Evolutionary conservation across 2,113 vertebrate species (phyloP), one percentile per base, ranked within the genome.

Genomic region (Maccullochella peelii): DNA sequence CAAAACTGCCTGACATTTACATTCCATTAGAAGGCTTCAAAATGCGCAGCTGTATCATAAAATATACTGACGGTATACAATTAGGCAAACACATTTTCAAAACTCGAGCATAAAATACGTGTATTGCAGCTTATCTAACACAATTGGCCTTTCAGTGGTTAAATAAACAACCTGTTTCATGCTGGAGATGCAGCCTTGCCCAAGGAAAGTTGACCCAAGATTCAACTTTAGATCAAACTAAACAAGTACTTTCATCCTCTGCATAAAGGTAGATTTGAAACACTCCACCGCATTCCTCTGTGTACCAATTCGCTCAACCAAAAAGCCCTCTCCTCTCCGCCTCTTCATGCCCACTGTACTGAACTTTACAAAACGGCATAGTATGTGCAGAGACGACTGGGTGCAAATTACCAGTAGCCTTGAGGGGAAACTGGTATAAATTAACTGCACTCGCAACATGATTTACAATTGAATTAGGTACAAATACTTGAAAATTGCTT

Each of bases 401-500:
- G 14, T 59, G 73, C 74, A 82, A 78, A 67, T 88, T 85, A 63
- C 15, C 52, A 1, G 49, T 5, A 27, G 67, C 78, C 82, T 81
- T 72, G 62, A 81, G 89, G 84, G 77, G 59, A 77, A 81, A 79
- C 61, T 44, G 38, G 33, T 71, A 80, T 67, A 84, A 89, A 91
- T 86, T 21, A 88, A 80, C 73, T 54, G 27, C 63, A 80, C 49
- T 63, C 62, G 82, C 62, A 69, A 73, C 33, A 75, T 36, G 62
- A 72, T 57, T 84, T 81, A 67, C 33, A 88, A 80, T 86, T 83
- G 36, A 87, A 89, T 85, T 86, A 77, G 67, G 50, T 49, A 21
- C 74, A 82, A 87, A 87, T 70, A 82, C n/a, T 75, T 61, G 65
- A 81, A 85, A 86, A 88, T 86, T 83, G 84, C 86, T 83, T 87